These are phyloP conservation scores for Zenarchopterus dispar DNA, from an alignment of 2,797 vertebrate genomes.

Conservation along the genomic window DNA sequence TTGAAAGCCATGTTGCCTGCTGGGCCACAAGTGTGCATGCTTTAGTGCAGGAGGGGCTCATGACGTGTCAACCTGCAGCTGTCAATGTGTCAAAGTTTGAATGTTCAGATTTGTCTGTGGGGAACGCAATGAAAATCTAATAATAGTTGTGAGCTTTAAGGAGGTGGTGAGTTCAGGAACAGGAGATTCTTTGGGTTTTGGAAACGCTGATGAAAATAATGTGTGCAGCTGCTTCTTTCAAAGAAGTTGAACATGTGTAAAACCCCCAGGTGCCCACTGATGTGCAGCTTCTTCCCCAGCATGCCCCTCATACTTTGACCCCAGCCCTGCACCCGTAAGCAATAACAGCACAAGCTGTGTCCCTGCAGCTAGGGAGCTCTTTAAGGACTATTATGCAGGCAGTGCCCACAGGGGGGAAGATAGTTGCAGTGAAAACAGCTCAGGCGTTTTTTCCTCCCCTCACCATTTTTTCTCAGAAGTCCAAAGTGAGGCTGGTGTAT, in stretches of 20 bases:
- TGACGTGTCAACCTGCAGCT: constrained; percentile 59
- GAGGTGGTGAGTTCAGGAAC: constrained; percentile 50
- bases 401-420: background rate
- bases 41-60: constrained; percentile 28
- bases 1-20: too few relatives aligned
- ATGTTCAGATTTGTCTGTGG: constrained; percentile 44
- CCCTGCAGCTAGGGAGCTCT: constrained; percentile 22
- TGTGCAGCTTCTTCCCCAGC: constrained; percentile 5
- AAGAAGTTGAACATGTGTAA: constrained; percentile 36
- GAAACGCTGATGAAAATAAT: constrained; percentile 27
- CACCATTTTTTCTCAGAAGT: constrained; percentile 64
- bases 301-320: constrained; percentile 41
- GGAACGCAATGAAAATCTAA: constrained; percentile 68
- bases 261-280: constrained; percentile 34
- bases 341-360: background rate
- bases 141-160: constrained; percentile 62
- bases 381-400: constrained; percentile 4
- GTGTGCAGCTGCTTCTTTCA: constrained; percentile 47
- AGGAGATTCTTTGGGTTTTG: constrained; percentile 25
- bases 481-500: constrained; percentile 65
- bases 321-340: constrained; percentile 9
- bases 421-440: constrained; percentile 56
- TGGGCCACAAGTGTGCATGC: constrained; percentile 5
- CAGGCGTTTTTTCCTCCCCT: constrained; percentile 30
- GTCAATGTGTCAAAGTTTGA: constrained; percentile 37